Evolutionary conservation across 2,888 invertebrate species (phyloP).

Genomic region (Parthenolecanium corni): DNA sequence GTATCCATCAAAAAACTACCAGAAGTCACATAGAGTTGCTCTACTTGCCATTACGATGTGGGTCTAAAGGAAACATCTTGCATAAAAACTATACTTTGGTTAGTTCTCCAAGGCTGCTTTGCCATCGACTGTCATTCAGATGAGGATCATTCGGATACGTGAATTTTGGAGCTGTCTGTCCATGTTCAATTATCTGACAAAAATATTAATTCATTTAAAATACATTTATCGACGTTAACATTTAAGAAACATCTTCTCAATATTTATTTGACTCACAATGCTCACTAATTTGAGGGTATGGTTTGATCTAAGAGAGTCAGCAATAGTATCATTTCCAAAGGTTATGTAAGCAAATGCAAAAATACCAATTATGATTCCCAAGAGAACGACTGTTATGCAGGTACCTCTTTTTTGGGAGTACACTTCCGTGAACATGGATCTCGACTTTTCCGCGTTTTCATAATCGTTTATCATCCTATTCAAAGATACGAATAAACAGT

Average conservation of each 20-base stretch:
- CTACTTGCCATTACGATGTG: background rate
- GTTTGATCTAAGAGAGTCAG: background rate
- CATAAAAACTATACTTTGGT: slow-evolving; percentile 51
- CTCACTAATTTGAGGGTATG: slow-evolving; percentile 12
- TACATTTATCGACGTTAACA: too few species aligned
- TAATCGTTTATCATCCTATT: slow-evolving; percentile 4
- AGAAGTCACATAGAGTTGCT: background rate
- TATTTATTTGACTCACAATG: slow-evolving; percentile 22
- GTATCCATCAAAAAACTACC: too few species aligned
- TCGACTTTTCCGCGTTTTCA: slow-evolving; percentile 20
- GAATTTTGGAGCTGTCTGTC: slow-evolving; percentile 62
- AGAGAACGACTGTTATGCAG: slow-evolving; percentile 22
- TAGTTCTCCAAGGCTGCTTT: slow-evolving; percentile 72
- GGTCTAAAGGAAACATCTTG: background rate
- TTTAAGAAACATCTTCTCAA: too few species aligned
- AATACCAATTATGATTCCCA: slow-evolving; percentile 21
- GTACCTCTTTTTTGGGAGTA: slow-evolving; percentile 22
- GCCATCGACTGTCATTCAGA: slow-evolving; percentile 59
- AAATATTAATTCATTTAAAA: background rate
- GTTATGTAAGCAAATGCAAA: slow-evolving; percentile 24
- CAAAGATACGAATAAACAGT: too few species aligned
- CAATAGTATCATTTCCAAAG: slow-evolving; percentile 18
- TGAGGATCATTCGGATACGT: slow-evolving; percentile 75
- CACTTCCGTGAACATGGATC: slow-evolving; percentile 16
- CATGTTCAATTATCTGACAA: slow-evolving; percentile 66